Evolutionary conservation across 1,140 invertebrate genomes (phyloP).

Genomic region (Drosophila ananassae): DNA sequence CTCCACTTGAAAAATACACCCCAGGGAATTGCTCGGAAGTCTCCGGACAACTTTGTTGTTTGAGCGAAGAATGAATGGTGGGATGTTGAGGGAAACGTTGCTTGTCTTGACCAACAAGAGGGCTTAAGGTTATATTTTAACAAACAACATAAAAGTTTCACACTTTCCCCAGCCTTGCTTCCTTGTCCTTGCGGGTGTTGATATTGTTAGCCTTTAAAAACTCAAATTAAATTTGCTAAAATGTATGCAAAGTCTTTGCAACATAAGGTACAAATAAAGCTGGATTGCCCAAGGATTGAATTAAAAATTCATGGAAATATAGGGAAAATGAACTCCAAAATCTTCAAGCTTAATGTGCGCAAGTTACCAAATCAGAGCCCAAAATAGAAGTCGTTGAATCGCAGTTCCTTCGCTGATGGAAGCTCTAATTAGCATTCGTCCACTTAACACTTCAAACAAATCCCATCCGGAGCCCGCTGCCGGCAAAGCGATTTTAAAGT

Average conservation of each 20-base stretch:
- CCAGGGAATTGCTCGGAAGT: constrained; percentile 61
- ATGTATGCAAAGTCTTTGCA: constrained; percentile 13
- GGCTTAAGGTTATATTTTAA: constrained; percentile 71
- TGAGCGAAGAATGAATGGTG: too few species aligned
- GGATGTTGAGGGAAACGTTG: background rate
- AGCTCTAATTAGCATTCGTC: constrained; percentile 54
- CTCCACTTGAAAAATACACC: constrained; percentile 75
- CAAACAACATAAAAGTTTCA: constrained; percentile 74
- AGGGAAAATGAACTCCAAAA: background rate
- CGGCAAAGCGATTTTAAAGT: constrained; percentile 64
- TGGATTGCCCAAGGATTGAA: background rate
- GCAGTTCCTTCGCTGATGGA: background rate
- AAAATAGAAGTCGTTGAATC: background rate
- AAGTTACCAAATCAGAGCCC: background rate
- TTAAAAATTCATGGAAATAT: background rate
- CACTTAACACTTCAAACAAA: constrained; percentile 43
- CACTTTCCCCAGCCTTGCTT: constrained; percentile 49
- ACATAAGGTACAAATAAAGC: background rate
- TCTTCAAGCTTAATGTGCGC: too few species aligned
- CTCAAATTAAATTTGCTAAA: constrained; percentile 23
- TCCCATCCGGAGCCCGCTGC: constrained; percentile 34
- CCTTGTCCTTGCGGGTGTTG: constrained; percentile 29
- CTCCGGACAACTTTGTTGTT: constrained; percentile 31
- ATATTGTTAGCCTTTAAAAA: constrained; percentile 28
- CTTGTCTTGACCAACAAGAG: constrained; percentile 45